A percentile compares a stretch with the other conserved stretches of the same genome.
These are phyloP conservation scores for Scaptomyza reducta DNA, from an alignment of 2,888 invertebrate species.

Conservation along the genomic window DNA sequence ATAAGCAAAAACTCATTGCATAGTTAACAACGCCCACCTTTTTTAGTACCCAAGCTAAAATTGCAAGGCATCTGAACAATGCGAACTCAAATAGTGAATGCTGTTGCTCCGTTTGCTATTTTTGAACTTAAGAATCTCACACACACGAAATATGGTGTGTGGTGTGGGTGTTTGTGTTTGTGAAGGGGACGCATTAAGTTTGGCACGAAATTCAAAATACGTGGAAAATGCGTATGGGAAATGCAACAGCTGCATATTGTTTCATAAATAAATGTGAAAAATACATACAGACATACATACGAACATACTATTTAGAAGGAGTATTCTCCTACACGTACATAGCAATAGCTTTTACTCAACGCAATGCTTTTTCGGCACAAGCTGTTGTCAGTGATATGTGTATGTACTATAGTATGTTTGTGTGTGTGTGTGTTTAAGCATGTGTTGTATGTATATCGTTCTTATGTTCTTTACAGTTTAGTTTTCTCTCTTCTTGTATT, in stretches of 20 bases:
- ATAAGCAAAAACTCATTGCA: slow-evolving; percentile 37
- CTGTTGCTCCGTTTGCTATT: slow-evolving; percentile 33
- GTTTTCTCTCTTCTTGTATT: slow-evolving; percentile 9
- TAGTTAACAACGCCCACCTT: slow-evolving; percentile 36
- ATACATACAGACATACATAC: slow-evolving; percentile 26
- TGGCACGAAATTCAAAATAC: slow-evolving; percentile 62
- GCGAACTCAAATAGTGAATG: slow-evolving; percentile 38
- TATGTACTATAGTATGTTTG: background rate
- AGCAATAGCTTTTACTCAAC: slow-evolving; percentile 43
- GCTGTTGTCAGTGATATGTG: slow-evolving; percentile 59
- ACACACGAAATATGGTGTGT: background rate
- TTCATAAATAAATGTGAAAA: slow-evolving; percentile 69
- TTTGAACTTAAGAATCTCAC: slow-evolving; percentile 28
- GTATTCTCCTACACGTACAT: slow-evolving; percentile 4
- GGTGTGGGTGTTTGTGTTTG: too few relatives aligned
- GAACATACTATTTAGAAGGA: slow-evolving; percentile 1
- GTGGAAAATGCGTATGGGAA: slow-evolving; percentile 70
- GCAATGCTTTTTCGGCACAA: slow-evolving; percentile 64
- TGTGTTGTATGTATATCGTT: slow-evolving; percentile 8
- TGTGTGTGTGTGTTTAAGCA: background rate
- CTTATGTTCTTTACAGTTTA: slow-evolving; percentile 7
- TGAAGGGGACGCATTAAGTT: slow-evolving; percentile 47
- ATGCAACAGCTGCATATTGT: slow-evolving; percentile 72
- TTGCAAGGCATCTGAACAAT: slow-evolving; percentile 53
- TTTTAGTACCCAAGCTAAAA: slow-evolving; percentile 17